These are phyloP conservation scores for Metopia argyrocephala DNA, from an alignment of 2,888 invertebrate species.

Conservation along the genomic window DNA sequence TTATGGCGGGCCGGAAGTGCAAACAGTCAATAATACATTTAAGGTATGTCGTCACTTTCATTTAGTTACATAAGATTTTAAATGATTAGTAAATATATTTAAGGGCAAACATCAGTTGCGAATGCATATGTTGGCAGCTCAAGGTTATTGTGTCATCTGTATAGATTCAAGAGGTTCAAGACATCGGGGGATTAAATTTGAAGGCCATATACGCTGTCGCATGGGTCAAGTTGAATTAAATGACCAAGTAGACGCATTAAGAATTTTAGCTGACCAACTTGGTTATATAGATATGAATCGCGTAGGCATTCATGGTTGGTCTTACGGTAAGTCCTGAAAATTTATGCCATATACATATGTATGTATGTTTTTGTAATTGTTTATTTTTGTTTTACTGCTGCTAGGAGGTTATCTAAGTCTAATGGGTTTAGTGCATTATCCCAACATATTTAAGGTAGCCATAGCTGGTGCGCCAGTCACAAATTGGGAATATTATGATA, in stretches of 20 bases:
- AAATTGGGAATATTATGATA: conserved; percentile 98
- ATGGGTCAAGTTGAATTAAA: conserved; percentile 96
- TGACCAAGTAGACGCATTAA: conserved; percentile 96
- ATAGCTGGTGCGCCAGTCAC: conserved; percentile 99
- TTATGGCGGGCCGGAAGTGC: conserved; percentile 99
- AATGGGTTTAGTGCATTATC: conserved; percentile 94
- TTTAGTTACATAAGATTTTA: neutral
- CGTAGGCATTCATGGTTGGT: conserved; percentile 98
- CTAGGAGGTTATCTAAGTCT: conserved; percentile 94
- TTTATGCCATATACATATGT: neutral
- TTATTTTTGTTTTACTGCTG: conserved; percentile 26
- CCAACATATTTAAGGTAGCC: conserved; percentile 95
- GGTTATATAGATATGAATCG: conserved; percentile 94
- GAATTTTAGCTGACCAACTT: conserved; percentile 89
- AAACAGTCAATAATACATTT: conserved; percentile 96
- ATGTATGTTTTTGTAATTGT: neutral
- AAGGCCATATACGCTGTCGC: conserved; percentile 91
- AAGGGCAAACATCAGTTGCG: conserved; percentile 93
- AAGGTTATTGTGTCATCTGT: conserved; percentile 97
- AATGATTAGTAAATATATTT: no score
- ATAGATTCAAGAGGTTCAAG: conserved; percentile 97
- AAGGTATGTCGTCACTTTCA: conserved; percentile 82
- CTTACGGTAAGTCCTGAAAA: conserved; percentile 85
- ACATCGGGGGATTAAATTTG: conserved; percentile 94
- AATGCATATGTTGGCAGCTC: conserved; percentile 95